Evolutionary conservation across 2,113 vertebrate genomes (phyloP).

Genomic region (Nannospalax galili): DNA sequence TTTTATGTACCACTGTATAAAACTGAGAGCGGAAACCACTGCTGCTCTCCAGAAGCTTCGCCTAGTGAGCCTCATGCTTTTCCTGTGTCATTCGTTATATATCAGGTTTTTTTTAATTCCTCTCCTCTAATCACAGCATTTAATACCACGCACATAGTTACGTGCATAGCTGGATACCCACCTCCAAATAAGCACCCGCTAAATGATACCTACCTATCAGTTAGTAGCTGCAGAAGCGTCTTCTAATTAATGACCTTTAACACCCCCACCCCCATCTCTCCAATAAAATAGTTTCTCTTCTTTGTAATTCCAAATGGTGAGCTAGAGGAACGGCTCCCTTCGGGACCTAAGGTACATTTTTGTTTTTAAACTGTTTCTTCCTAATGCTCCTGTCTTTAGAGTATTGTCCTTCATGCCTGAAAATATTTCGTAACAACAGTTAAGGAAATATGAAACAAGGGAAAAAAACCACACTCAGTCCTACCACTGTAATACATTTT

Average conservation of each 20-base stretch:
- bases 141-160: not conserved
- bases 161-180: not conserved
- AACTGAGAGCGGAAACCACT: not conserved
- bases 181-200: not conserved
- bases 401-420: not conserved
- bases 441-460: conserved; percentile 7
- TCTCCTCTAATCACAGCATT: not conserved
- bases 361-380: not conserved
- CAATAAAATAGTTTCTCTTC: not conserved
- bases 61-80: not conserved
- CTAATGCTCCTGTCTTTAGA: not conserved
- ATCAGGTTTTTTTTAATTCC: not conserved
- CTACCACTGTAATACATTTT: not conserved
- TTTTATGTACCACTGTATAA: not conserved
- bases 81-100: not conserved
- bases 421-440: conserved; percentile 2
- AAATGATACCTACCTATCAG: not conserved
- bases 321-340: conserved; percentile 1
- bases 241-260: not conserved
- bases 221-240: conserved; percentile 11
- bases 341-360: not conserved
- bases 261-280: not conserved
- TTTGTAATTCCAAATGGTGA: not conserved
- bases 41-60: not conserved
- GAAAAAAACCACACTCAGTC: not conserved